Conservation (phyloP, 1,140 invertebrate genomes). For the Nautilus pompilius region DNA sequence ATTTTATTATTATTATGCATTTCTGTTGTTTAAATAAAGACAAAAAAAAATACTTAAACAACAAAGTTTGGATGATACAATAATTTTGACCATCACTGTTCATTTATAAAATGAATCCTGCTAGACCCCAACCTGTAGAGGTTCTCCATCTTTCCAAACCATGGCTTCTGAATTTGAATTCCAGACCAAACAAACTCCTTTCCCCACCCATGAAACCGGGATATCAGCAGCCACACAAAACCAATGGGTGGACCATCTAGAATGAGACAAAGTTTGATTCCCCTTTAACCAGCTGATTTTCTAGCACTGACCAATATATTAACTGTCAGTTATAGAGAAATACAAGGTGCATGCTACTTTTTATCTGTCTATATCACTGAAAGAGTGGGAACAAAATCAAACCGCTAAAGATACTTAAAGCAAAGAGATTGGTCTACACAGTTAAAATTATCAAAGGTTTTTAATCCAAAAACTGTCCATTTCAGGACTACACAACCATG, state of each 20-base stretch:
- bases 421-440: background rate
- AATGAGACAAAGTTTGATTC: background rate
- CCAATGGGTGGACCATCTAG: slow-evolving; percentile 60
- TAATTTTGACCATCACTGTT: no score
- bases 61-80: no score
- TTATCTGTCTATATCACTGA: no score
- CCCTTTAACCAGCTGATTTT: no score
- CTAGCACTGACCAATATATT: background rate
- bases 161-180: slow-evolving; percentile 47
- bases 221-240: slow-evolving; percentile 46
- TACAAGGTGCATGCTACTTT: background rate
- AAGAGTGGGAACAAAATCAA: background rate
- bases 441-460: background rate
- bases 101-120: no score
- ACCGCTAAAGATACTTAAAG: background rate
- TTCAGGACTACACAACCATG: no score
- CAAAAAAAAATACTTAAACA: no score
- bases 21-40: no score
- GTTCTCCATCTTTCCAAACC: slow-evolving; percentile 43
- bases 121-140: slow-evolving; percentile 40
- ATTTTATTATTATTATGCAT: no score
- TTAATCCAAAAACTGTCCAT: no score
- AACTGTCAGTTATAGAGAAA: no score
- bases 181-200: slow-evolving; percentile 47
- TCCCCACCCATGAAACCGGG: slow-evolving; percentile 30